These are phyloP conservation scores for Onychomys leucogaster DNA, from an alignment of 2,797 vertebrate genomes.

Conservation along the genomic window DNA sequence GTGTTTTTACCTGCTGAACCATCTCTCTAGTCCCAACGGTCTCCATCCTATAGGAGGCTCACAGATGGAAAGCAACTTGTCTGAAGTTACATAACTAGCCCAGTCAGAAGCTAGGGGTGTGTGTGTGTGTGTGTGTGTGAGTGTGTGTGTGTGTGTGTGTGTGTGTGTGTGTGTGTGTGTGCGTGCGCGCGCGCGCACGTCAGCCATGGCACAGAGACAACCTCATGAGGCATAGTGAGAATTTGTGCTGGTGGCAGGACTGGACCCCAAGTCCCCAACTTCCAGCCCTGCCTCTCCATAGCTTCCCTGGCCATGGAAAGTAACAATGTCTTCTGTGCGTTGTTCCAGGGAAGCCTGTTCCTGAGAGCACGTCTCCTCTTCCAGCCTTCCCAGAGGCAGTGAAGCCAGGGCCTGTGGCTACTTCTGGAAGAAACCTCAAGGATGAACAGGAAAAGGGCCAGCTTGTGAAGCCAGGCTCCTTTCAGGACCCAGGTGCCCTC, in stretches of 20 bases:
- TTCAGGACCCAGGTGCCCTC: slow-evolving; percentile 18
- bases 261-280: neutral
- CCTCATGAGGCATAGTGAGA: neutral
- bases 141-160: neutral
- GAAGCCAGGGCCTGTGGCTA: slow-evolving; percentile 58
- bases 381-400: slow-evolving; percentile 1
- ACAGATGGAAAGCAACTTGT: neutral
- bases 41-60: neutral
- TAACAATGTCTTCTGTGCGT: neutral
- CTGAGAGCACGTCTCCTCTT: neutral
- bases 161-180: neutral
- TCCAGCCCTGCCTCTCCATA: neutral
- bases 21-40: neutral
- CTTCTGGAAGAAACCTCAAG: slow-evolving; percentile 49
- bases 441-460: slow-evolving; percentile 20
- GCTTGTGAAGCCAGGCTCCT: neutral
- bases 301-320: neutral
- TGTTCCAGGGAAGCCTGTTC: slow-evolving; percentile 82
- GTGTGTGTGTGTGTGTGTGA: neutral
- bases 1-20: neutral
- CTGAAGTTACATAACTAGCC: neutral
- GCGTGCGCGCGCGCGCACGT: too few relatives aligned
- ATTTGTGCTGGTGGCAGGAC: neutral
- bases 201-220: neutral
- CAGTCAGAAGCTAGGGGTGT: neutral